Evolutionary conservation across 2,888 invertebrate genomes (phyloP).

Genomic region (Palloptera scutellata): DNA sequence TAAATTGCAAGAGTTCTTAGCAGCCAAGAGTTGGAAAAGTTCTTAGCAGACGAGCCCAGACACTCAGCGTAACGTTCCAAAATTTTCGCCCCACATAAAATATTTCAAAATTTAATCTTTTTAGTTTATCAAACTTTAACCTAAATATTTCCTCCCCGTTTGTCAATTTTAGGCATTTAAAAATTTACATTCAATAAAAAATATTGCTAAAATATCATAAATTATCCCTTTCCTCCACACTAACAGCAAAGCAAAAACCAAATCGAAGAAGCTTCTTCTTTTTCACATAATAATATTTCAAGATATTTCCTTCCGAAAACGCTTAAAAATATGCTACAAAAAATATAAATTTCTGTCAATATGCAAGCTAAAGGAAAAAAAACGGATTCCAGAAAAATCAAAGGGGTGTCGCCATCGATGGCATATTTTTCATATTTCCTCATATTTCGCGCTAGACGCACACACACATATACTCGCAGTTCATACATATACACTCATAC

Average conservation of each 20-base stretch:
- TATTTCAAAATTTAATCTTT: too few species aligned
- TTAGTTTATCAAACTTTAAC: too few species aligned
- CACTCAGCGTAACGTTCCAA: too few species aligned
- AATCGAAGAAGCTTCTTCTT: constrained; percentile 13
- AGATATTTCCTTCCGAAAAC: constrained; percentile 23
- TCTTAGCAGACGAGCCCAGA: too few species aligned
- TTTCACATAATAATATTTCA: constrained; percentile 22
- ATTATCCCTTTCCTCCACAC: constrained; percentile 14
- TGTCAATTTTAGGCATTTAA: too few species aligned
- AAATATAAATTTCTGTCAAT: constrained; percentile 26
- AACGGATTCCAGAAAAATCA: background rate
- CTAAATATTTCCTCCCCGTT: too few species aligned
- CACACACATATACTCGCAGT: constrained; percentile 1
- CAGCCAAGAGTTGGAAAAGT: too few species aligned
- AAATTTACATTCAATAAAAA: too few species aligned
- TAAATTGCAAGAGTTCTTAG: too few species aligned
- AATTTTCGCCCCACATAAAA: too few species aligned
- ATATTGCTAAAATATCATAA: too few species aligned
- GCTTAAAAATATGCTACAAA: constrained; percentile 31
- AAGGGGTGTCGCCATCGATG: constrained; percentile 32
- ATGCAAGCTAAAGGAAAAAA: constrained; percentile 25
- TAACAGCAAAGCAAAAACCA: constrained; percentile 4
- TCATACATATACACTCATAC: constrained; percentile 34
- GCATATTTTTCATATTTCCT: constrained; percentile 54
- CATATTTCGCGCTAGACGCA: too few species aligned